Percentiles rank a stretch among this genome's conserved stretches.
These are phyloP conservation scores for Eulemur rufifrons DNA, from an alignment of 2,113 vertebrate genomes.

Conservation along the genomic window DNA sequence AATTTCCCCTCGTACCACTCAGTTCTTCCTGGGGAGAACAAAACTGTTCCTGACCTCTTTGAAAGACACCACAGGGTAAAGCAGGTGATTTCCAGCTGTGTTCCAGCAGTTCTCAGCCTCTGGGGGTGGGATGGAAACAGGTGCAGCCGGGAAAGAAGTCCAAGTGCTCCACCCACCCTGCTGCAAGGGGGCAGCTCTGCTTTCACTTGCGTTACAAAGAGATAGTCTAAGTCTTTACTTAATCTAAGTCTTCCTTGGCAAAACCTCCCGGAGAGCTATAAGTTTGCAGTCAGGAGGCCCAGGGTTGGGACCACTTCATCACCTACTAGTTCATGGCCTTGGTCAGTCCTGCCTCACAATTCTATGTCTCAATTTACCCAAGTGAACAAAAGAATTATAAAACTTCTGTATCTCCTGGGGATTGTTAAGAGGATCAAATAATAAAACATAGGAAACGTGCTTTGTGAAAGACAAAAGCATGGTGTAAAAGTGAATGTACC, in stretches of 20 bases:
- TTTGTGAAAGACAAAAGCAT: background rate
- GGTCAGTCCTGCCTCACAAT: background rate
- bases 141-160: background rate
- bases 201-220: background rate
- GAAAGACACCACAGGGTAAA: background rate
- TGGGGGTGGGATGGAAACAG: background rate
- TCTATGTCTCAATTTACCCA: background rate
- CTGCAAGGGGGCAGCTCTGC: background rate
- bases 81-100: background rate
- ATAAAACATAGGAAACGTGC: background rate
- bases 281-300: no score
- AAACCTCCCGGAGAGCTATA: background rate
- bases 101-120: background rate
- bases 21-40: background rate
- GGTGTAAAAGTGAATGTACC: background rate
- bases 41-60: background rate
- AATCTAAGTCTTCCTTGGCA: background rate
- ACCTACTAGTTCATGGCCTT: accelerated
- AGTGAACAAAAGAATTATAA: background rate
- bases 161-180: background rate
- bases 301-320: accelerated
- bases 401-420: background rate
- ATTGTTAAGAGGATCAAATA: background rate
- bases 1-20: background rate
- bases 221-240: background rate